Base-by-base conservation (phyloP, 2,888 invertebrate species). In the Agrypnus murinus region DNA sequence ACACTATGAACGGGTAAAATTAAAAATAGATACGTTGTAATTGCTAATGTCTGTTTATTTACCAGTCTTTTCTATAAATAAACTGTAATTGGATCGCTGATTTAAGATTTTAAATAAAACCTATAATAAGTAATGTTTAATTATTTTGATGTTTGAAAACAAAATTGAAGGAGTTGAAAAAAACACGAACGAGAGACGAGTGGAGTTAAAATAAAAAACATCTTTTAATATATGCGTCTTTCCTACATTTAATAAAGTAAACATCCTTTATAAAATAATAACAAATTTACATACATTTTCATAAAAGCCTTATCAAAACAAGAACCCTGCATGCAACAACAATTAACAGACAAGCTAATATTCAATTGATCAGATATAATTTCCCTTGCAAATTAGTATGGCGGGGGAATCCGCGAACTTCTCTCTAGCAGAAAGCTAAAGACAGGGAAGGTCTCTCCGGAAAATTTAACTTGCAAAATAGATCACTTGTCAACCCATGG, bases 381-480 rank as follows among this genome's bases (percentile, higher is more conserved):
- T 76, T 75, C 71, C 71, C 69, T 76, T 76, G 75, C 74, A 76
- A 75, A 76, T 76, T 74, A 72, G 69, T 14, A 12, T 66, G 65
- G 65, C 69, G 57, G 60, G 72, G 5, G 45, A 71, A 72, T 66
- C 69, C 62, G 67, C 64, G 58, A 70, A 60, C 65, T 69, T 66
- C 69, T 64, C n/a, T n/a, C n/a, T n/a, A n/a, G n/a, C n/a, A 25
- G 2, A 69, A 73, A 73, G 74, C 71, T 71, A 71, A 71, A 73
- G 74, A 69, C 71, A 69, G 65, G 46, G 59, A 65, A 71, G 73
- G 71, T 72, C 68, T 69, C 76, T 73, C 65, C 65, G 75, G 66
- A 70, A 74, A 79, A 82, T 82, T 81, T 82, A 78, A 82, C 81
- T 83, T 82, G 82, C 82, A 81, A 82, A 82, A 80, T 79, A 80